Percentiles rank a stretch among this genome's conserved stretches.
Evolutionary conservation across 2,888 invertebrate genomes (phyloP).

Genomic region (Bruchidius siliquastri): DNA sequence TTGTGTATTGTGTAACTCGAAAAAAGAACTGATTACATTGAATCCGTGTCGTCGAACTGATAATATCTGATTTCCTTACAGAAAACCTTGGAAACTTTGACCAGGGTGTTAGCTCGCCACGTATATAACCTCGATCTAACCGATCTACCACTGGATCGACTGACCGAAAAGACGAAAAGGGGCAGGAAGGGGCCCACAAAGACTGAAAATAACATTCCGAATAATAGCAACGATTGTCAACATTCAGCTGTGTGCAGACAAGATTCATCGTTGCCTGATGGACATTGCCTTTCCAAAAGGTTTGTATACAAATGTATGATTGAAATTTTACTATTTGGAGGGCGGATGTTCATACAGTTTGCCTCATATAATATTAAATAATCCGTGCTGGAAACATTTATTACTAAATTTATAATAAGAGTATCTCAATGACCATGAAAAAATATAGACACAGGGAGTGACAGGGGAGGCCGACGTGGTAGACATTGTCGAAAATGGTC

Average conservation of each 20-base stretch:
- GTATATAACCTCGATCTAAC: constrained; percentile 91
- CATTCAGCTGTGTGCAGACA: constrained; percentile 34
- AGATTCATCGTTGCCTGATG: constrained; percentile 42
- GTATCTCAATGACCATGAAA: no score
- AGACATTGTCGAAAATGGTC: no score
- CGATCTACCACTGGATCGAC: constrained; percentile 74
- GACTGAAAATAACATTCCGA: constrained; percentile 32
- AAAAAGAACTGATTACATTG: no score
- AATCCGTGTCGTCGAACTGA: no score
- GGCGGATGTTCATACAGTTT: no score
- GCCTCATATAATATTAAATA: no score
- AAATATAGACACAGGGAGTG: no score
- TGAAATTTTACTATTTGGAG: no score
- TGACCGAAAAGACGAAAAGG: constrained; percentile 73
- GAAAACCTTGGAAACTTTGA: constrained; percentile 96
- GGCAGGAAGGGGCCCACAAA: constrained; percentile 46
- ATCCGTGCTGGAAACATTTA: constrained; percentile 19
- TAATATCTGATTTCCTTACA: constrained; percentile 43
- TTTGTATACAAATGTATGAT: background rate
- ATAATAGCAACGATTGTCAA: constrained; percentile 22
- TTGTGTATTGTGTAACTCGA: no score
- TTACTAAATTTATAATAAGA: no score
- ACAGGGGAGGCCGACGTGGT: no score
- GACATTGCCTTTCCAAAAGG: constrained; percentile 30
- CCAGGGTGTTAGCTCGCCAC: constrained; percentile 89